phyloP scores from a whole-genome alignment of 2,113 vertebrate species.

The Rallus limicola region DNA sequence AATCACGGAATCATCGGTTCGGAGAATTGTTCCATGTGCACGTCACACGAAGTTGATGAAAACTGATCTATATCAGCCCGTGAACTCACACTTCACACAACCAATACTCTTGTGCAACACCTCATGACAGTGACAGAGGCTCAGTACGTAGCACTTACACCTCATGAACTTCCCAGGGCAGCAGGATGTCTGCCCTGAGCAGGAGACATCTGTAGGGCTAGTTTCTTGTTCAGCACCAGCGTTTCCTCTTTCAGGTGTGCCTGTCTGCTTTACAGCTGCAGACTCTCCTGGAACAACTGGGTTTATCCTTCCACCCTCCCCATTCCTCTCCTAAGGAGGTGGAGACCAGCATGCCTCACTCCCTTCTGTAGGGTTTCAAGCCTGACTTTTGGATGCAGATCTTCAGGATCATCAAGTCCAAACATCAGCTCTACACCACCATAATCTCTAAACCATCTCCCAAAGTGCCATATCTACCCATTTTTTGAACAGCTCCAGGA shows the following conservation, averaged over 20 bases:
- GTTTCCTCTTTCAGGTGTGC: neutral
- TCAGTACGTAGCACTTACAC: neutral
- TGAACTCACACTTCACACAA: neutral
- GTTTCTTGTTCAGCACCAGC: neutral
- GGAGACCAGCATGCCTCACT: neutral
- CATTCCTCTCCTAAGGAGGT: rapidly evolving
- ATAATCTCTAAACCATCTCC: no score
- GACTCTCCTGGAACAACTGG: neutral
- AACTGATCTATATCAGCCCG: neutral
- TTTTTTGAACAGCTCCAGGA: no score
- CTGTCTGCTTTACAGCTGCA: neutral
- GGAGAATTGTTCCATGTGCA: neutral
- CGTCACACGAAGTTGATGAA: neutral
- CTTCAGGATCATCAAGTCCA: no score
- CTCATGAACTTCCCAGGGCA: neutral
- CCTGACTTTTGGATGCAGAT: neutral
- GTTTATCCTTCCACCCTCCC: neutral
- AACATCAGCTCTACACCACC: no score
- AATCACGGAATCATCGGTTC: neutral
- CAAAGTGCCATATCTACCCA: no score
- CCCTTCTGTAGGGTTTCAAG: neutral
- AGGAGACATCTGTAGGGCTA: neutral
- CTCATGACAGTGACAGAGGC: neutral
- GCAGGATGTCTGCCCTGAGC: neutral
- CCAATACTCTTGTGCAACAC: neutral